Evolutionary conservation across 2,888 invertebrate genomes (phyloP), one percentile per base, ranked within the genome.

Genomic region (Pollenia griseotomentosa): DNA sequence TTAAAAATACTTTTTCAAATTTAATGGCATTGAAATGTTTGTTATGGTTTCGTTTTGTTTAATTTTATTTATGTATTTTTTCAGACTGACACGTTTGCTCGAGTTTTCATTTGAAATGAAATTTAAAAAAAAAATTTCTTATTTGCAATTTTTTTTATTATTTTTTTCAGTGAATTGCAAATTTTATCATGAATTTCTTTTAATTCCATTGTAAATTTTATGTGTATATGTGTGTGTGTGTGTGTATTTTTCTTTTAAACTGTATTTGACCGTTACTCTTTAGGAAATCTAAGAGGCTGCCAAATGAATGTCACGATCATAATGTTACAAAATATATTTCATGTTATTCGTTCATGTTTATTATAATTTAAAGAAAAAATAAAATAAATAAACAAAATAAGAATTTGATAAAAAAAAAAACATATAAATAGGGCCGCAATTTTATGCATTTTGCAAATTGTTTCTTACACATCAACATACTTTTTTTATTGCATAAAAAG

Each of bases 301-400:
- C 74, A 80, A 81, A 84, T 79, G 79, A 86, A 84, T 86, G 84
- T 87, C 87, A 87, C 87, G 87, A 87, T 87, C 87, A 87, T 87
- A 84, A 84, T 81, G 81, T 87, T 81, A 63, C 83, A 83, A 70
- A 61, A 87, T 51, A 55, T 46, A 46, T 55, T 63, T 68, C 68
- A 83, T 81, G 80, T 65, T 65, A 14, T 51, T 59, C 59, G 79
- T 73, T 73, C 80, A 77, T 68, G 75, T 70, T 77, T 70, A 75
- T 65, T 59, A 53, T 53, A 73, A 83, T 75, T 83, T 74, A 75
- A 61, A 48, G 55, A 16, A 46, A 44, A 66, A 77, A 53, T 53
- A 59, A 59, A 59, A 59, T 42, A 65, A 59, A n/a, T 33, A 40
- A 1, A 3, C 19, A 55, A 33, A 33, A 33, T 33, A 33, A 33